A percentile compares a stretch with the other conserved stretches of the same genome.
Conservation (phyloP, 2,113 vertebrate genomes). For the Etheostoma cragini region DNA sequence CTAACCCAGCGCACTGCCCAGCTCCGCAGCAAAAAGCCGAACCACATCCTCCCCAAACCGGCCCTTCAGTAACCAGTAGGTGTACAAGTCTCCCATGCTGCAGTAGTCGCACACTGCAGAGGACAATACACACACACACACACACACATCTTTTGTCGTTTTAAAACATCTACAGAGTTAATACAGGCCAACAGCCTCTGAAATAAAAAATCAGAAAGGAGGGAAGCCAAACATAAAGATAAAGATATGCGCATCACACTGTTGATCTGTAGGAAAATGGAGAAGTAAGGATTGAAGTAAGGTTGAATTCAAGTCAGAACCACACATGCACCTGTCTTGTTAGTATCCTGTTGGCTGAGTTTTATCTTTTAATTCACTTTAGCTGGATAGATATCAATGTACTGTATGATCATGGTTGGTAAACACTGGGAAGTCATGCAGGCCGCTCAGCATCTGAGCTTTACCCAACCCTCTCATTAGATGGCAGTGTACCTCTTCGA, state of each 20-base stretch:
- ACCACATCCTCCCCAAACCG: constrained; percentile 85
- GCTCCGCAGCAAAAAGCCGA: constrained; percentile 90
- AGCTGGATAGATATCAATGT: neutral
- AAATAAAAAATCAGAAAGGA: constrained; percentile 18
- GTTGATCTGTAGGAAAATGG: constrained; percentile 17
- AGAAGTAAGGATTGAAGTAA: neutral
- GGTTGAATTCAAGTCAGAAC: neutral
- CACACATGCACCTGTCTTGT: constrained; percentile 1
- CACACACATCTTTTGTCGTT: neutral
- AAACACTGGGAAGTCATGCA: constrained; percentile 1
- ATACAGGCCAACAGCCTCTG: neutral
- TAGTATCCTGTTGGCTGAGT: neutral
- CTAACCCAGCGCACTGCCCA: constrained; percentile 91
- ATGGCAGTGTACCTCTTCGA: constrained; percentile 47
- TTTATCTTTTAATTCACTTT: neutral
- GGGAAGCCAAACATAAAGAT: neutral
- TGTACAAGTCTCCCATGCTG: constrained; percentile 88
- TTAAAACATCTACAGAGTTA: neutral
- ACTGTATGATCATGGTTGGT: neutral
- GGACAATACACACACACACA: constrained; percentile 30
- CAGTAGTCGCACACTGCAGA: constrained; percentile 91
- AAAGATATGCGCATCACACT: neutral
- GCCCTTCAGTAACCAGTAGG: constrained; percentile 86
- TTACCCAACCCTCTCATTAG: constrained; percentile 48
- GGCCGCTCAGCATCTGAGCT: constrained; percentile 13